Evolutionary conservation across 1,140 invertebrate species (phyloP).

Genomic region (Megalonaias nervosa): DNA sequence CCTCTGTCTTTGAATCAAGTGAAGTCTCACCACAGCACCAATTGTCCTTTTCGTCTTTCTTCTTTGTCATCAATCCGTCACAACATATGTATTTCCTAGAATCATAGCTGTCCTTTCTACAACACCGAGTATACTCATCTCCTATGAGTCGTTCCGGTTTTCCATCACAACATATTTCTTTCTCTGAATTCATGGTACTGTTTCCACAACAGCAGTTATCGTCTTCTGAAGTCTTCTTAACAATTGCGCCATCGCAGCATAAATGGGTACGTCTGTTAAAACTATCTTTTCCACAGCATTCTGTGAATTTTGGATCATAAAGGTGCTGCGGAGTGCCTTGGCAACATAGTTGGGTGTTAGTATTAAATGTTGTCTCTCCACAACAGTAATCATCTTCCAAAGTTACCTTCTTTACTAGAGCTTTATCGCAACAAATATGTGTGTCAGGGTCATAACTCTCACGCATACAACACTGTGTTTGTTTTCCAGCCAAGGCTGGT

Average conservation of each 20-base stretch:
- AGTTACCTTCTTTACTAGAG: slow-evolving; percentile 13
- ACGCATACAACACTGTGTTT: slow-evolving; percentile 28
- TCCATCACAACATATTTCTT: slow-evolving; percentile 19
- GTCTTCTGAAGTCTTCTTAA: not conserved
- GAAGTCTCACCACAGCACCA: slow-evolving; percentile 5
- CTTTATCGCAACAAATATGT: slow-evolving; percentile 26
- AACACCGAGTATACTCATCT: slow-evolving; percentile 9
- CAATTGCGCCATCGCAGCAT: slow-evolving; percentile 11
- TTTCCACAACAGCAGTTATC: slow-evolving; percentile 19
- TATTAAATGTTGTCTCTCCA: slow-evolving; percentile 8
- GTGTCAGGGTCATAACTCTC: slow-evolving; percentile 25
- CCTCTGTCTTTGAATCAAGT: not conserved
- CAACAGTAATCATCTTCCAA: slow-evolving; percentile 26
- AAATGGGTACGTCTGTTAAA: slow-evolving; percentile 4
- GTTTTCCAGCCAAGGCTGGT: slow-evolving; percentile 22
- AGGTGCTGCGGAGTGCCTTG: slow-evolving; percentile 9
- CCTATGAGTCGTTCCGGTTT: not conserved
- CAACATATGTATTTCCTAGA: slow-evolving; percentile 11
- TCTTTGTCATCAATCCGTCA: not conserved
- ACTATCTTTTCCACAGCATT: slow-evolving; percentile 5
- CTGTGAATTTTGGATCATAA: not conserved
- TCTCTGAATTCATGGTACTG: slow-evolving; percentile 6
- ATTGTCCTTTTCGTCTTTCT: slow-evolving; percentile 4
- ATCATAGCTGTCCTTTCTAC: slow-evolving; percentile 17
- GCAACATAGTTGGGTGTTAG: slow-evolving; percentile 8